Conservation (phyloP, 2,797 vertebrate genomes). For the Hyperoplus immaculatus region DNA sequence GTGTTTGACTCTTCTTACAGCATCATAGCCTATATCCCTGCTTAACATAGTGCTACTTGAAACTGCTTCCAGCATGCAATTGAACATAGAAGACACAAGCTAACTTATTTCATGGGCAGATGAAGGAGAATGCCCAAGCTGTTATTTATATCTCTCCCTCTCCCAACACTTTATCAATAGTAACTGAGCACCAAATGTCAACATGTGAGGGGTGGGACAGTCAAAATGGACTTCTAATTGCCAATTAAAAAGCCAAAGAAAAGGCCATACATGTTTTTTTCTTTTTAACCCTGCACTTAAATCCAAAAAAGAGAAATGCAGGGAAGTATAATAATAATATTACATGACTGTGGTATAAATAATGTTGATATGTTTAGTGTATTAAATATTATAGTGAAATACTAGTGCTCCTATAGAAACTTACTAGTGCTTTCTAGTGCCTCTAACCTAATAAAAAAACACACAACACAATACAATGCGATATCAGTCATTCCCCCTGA, state of each 20-base stretch:
- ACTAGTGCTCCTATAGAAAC: neutral
- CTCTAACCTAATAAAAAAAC: neutral
- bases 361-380: neutral
- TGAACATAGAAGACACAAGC: conserved; percentile 30
- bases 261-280: conserved; percentile 2
- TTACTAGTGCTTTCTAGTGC: neutral
- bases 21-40: neutral
- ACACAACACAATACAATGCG: conserved; percentile 9
- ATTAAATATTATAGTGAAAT: neutral
- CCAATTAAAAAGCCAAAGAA: conserved; percentile 27
- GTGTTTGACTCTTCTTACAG: conserved; percentile 25
- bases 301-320: conserved; percentile 2
- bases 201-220: neutral
- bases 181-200: conserved; percentile 16
- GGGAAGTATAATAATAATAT: neutral
- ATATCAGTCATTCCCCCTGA: conserved; percentile 7
- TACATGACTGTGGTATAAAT: conserved; percentile 9
- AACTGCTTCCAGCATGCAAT: conserved; percentile 35
- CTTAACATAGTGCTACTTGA: conserved; percentile 21
- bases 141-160: conserved; percentile 15
- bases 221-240: conserved; percentile 14
- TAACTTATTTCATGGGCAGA: conserved; percentile 55
- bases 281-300: neutral
- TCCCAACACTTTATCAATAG: conserved; percentile 25
- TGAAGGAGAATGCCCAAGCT: conserved; percentile 35